These are phyloP conservation scores for Valencia hispanica DNA, from an alignment of 2,797 vertebrate species.

Conservation along the genomic window DNA sequence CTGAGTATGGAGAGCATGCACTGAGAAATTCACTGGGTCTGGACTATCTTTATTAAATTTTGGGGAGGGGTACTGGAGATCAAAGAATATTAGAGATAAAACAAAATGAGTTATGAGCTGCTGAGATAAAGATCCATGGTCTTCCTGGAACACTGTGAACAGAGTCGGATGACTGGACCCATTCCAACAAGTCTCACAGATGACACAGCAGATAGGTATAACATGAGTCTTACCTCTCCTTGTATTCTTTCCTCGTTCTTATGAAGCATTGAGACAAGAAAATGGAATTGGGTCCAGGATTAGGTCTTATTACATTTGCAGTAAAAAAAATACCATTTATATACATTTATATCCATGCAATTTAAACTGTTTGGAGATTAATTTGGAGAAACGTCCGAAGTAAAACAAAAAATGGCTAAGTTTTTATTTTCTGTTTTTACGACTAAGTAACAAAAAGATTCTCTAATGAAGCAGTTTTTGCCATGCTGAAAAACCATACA, in stretches of 20 bases:
- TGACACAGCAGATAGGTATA: constrained; percentile 23
- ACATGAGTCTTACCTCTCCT: constrained; percentile 89
- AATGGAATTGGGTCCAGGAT: constrained; percentile 26
- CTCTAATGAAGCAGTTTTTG: background rate
- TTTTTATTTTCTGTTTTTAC: background rate
- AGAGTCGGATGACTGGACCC: constrained; percentile 18
- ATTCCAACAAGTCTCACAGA: constrained; percentile 43
- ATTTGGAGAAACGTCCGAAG: background rate
- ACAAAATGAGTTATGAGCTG: constrained; percentile 44
- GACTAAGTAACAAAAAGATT: background rate
- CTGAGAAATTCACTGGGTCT: constrained; percentile 20
- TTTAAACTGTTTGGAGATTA: background rate
- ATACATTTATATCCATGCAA: constrained; percentile 1
- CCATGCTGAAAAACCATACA: background rate
- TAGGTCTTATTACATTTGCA: constrained; percentile 28
- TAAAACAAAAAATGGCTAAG: background rate
- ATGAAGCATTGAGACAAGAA: constrained; percentile 71
- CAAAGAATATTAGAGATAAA: constrained; percentile 43
- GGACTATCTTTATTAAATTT: constrained; percentile 39
- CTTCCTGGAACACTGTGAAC: constrained; percentile 26
- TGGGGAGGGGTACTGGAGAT: constrained; percentile 23
- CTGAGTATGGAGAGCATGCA: constrained; percentile 39
- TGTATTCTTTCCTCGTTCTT: constrained; percentile 99
- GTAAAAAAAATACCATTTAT: constrained; percentile 8
- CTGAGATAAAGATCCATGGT: constrained; percentile 13